Evolutionary conservation across 2,888 invertebrate species (phyloP), one percentile per base, ranked within the genome.

Genomic region (Eustalomyia histrio): DNA sequence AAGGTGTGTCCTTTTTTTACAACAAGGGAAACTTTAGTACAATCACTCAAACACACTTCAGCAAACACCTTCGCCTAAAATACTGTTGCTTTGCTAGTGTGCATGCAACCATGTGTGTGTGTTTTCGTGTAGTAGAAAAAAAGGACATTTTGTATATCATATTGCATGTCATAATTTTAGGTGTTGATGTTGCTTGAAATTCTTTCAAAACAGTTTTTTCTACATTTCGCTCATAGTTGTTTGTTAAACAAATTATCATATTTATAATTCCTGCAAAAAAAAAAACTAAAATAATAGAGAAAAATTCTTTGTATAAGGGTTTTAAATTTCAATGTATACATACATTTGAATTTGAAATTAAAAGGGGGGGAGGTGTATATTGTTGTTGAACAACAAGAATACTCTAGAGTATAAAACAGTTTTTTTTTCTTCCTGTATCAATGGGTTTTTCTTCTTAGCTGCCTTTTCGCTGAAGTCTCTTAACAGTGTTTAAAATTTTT

Each of bases 251-350:
- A 75, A 79, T 79, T 71, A 75, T 75, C 57, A 68, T 73, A 68
- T 71, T 58, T 64, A 35, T 76, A 79, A 79, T 68, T 47, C 67
- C 72, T 7, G 12, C 21, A 24, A 14, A 58, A 58, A 14, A 33
- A 33, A 33, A 57, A 57, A 33, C 14, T 3, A 29, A 4, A n/a
- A 29, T 18, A 39, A 39, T 29, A 6, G 6, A 39, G 39, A 39
- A 39, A n/a, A 47, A n/a, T 47, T 47, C n/a, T n/a, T 47, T n/a
- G 4, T 6, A 47, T 47, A 57, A 53, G 53, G 60, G 76, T 76
- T 72, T 80, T 72, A 76, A 67, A 80, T 80, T 64, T 80, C 80
- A 80, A 76, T 69, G 73, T 64, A 57, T 21, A 29, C 53, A 57
- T 21, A 29, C 53, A 72, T 57, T 71, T 67, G 50, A 68, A 68